phyloP scores from a whole-genome alignment of 2,888 invertebrate species.

The Polylopha cassiicola region DNA sequence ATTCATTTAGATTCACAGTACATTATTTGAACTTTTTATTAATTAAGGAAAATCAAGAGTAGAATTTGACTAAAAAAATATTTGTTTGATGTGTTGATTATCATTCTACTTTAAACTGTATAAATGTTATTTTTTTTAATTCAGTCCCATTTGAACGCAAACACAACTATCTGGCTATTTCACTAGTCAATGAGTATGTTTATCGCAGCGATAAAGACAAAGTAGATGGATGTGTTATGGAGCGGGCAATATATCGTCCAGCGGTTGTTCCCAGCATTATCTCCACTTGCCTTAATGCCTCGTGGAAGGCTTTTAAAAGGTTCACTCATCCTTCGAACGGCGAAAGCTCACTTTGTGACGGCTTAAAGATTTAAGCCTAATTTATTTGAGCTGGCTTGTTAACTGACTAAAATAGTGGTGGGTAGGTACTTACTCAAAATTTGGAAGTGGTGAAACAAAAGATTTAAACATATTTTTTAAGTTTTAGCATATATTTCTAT shows the following conservation, averaged over 20 bases:
- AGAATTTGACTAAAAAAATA: too few relatives aligned
- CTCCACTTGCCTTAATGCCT: constrained; percentile 60
- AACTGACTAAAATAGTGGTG: constrained; percentile 17
- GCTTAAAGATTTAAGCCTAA: constrained; percentile 24
- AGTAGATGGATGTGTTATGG: constrained; percentile 66
- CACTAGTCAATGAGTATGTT: constrained; percentile 49
- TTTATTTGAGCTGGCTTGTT: constrained; percentile 22
- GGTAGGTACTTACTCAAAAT: too few relatives aligned
- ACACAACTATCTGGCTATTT: constrained; percentile 15
- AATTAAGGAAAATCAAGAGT: too few relatives aligned
- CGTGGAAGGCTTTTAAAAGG: constrained; percentile 66
- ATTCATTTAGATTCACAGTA: too few relatives aligned
- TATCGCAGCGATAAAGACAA: constrained; percentile 65
- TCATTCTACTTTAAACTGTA: too few relatives aligned
- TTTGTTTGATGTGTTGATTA: too few relatives aligned
- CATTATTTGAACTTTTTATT: too few relatives aligned
- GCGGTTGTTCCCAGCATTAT: constrained; percentile 60
- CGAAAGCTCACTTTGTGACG: constrained; percentile 39
- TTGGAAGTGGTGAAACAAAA: too few relatives aligned
- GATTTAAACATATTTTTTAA: too few relatives aligned
- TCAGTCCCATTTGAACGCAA: too few relatives aligned
- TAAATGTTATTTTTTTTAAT: too few relatives aligned
- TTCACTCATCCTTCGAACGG: constrained; percentile 56
- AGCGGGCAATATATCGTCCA: constrained; percentile 51
- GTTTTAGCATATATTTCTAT: too few relatives aligned